Base-by-base conservation (phyloP, 2,797 vertebrate species). In the Pogoniulus pusillus region DNA sequence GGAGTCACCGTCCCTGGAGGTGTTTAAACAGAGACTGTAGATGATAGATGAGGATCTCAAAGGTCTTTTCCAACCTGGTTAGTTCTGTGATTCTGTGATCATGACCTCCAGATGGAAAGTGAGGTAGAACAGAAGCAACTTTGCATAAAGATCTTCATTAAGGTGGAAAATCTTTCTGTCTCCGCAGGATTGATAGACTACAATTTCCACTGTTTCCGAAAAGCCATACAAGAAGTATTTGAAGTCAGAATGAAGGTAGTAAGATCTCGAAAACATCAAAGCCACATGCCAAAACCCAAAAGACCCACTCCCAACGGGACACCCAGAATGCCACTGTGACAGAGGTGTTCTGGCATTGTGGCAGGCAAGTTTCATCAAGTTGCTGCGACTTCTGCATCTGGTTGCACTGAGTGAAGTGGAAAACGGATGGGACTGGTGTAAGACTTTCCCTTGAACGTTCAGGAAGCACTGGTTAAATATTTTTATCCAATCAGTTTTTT, bases 191-290 rank as follows among this genome's bases (percentile, higher is more conserved):
- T 99, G 65, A 99, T 99, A 82, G 99, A 99, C 97, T 99, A 99
- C 97, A 99, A 99, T 97, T 99, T 99, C 96, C 98, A 99, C 96
- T 99, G 99, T 94, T 99, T 99, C 94, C 98, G 98, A 95, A 99
- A 98, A 94, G 99, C 99, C 96, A 99, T 99, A 89, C 98, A 99
- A 96, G 99, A 99, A 95, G 99, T 99, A 62, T 99, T 99, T 96
- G 98, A 99, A 87, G 98, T 99, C 63, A 98, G 98, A 51, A 97
- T 99, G 89, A 98, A 98, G 96, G 98, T 98, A 69, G 98, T 98
- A 80, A 98, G 98, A 91, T 98, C 98, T 66, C 98, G 98, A 69
- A 99, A 98, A 94, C 98, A 98, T 93, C 97, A 98, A 91, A 98
- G 94, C 96, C 98, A 98, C 89, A 94, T 98, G 75, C 98, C 98